Conservation (phyloP, 2,113 vertebrate genomes). For the Sclerurus mexicanus region DNA sequence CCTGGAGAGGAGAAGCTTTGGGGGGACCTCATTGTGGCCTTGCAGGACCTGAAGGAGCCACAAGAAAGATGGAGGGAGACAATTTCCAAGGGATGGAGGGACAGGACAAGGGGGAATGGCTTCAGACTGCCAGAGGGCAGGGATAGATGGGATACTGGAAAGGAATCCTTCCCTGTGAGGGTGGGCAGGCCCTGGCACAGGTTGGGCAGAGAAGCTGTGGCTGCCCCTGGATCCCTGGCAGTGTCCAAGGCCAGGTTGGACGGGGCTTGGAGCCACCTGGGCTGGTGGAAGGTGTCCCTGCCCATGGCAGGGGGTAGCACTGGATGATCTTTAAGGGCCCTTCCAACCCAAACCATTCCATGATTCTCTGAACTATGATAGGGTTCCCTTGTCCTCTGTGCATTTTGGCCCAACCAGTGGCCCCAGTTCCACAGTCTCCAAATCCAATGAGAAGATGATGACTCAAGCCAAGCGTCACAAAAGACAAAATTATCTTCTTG, state of each 20-base stretch:
- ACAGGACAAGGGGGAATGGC: neutral
- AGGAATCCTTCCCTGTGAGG: neutral
- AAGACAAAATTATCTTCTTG: neutral
- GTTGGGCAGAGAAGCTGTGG: neutral
- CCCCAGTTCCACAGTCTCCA: neutral
- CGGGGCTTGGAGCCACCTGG: neutral
- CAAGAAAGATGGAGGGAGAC: neutral
- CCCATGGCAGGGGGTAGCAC: fast-evolving
- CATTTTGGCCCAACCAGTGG: neutral
- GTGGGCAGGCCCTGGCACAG: fast-evolving
- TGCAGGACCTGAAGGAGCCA: neutral
- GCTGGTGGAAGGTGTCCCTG: neutral
- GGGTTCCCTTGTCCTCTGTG: neutral
- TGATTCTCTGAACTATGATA: neutral
- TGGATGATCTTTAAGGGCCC: fast-evolving
- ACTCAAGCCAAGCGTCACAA: neutral
- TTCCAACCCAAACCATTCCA: fast-evolving
- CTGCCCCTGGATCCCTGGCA: neutral
- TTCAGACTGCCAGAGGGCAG: neutral
- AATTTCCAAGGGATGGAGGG: neutral
- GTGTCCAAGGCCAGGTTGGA: neutral
- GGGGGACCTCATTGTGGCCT: neutral
- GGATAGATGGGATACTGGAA: fast-evolving
- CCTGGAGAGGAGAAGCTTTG: neutral
- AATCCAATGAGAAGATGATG: neutral